Base-by-base conservation (phyloP, 2,888 invertebrate species). In the Acleris sparsana region DNA sequence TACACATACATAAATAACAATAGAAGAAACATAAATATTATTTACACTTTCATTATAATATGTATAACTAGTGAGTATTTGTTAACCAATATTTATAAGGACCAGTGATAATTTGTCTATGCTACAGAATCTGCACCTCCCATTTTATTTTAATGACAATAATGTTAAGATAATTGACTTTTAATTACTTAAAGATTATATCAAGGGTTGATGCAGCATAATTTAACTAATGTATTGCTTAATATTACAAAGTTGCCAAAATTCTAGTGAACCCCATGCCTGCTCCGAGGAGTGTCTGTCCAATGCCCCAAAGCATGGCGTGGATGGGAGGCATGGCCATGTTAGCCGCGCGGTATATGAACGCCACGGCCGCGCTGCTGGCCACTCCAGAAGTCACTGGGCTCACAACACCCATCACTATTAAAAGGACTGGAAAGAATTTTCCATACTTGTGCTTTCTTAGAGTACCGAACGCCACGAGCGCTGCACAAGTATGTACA, bases 361-460 rank as follows among this genome's bases (percentile, higher is more conserved):
- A 98, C 62, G 99, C 98, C 70, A 99, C 96, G 16, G 97, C 97
- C 46, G 98, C 98, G 92, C 98, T 98, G 87, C 96, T 96, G 46
- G 97, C 94, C 62, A 96, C 95, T 68, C 98, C 98, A 48, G 97
- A 97, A 69, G 97, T 96, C 70, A 97, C 94, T 62, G 99, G 98
- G 70, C 96, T 96, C 68, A 98, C 90, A 60, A 99, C 94, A 71
- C 99, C 98, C 96, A 98, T 97, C 71, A 97, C 94, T 78, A 98
- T 93, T 73, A 98, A 96, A 72, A 97, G 92, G 72, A 98, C 94
- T 43, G 98, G 98, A 83, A 98, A 97, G 91, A 97, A 99, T 82
- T 98, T 97, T 70, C 98, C 99, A 87, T 97, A 97, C 89, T 97
- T 97, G 88, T 99, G 99, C 93, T 98, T 98, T 69, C 98, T 94